phyloP scores from a whole-genome alignment of 2,888 invertebrate species.

The Drosophila tanythrix region DNA sequence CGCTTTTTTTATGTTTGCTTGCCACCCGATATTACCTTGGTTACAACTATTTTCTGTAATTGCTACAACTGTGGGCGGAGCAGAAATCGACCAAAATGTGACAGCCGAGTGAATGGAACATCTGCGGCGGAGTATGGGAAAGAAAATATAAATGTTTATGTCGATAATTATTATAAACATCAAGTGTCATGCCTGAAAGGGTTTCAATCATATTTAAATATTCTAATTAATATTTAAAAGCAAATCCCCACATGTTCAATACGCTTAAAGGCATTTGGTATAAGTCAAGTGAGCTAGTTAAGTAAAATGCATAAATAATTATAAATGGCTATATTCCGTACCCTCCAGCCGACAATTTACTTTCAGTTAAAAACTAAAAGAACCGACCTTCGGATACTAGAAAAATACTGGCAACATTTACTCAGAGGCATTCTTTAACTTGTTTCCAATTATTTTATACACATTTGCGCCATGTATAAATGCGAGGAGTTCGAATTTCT shows the following conservation, averaged over 20 bases:
- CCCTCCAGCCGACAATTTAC: not conserved
- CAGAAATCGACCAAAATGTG: conserved; percentile 25
- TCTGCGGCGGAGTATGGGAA: conserved; percentile 16
- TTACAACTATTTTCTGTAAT: conserved; percentile 41
- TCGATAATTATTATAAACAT: not conserved
- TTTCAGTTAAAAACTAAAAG: not conserved
- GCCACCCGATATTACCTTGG: conserved; percentile 41
- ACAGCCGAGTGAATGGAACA: conserved; percentile 43
- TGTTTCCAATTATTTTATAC: not conserved
- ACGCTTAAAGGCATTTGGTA: not conserved
- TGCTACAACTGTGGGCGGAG: conserved; percentile 20
- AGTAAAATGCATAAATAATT: not conserved
- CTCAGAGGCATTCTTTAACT: not conserved
- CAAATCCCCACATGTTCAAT: not conserved
- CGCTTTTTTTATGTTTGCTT: conserved; percentile 33
- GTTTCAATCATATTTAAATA: not conserved
- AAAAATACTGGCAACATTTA: not conserved
- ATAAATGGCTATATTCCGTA: not conserved
- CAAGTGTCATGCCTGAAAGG: not conserved
- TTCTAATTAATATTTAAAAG: not conserved
- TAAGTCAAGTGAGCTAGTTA: not conserved
- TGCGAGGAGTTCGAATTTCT: not conserved
- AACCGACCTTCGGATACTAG: not conserved
- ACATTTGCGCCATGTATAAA: not conserved
- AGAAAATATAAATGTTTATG: not conserved